A percentile compares a stretch with the other conserved stretches of the same genome.
These are phyloP conservation scores for Drosophila parvula DNA, from an alignment of 1,140 invertebrate species.

Conservation along the genomic window DNA sequence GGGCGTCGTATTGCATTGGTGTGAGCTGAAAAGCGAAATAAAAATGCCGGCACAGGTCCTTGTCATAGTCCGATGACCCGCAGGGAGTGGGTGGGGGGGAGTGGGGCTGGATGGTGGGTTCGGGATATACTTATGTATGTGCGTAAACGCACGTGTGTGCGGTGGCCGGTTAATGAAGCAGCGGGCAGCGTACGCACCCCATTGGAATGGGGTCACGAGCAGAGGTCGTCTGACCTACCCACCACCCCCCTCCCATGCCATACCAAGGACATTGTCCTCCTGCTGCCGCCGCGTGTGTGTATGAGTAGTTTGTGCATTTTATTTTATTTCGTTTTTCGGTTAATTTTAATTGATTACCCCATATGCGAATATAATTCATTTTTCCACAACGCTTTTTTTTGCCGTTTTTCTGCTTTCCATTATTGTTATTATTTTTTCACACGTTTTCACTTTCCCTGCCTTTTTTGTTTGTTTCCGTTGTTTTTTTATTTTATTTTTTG, in stretches of 20 bases:
- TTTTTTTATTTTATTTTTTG: constrained; percentile 21
- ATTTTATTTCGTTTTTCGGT: constrained; percentile 72
- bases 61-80: constrained; percentile 49
- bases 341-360: constrained; percentile 82
- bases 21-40: constrained; percentile 57
- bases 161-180: constrained; percentile 72
- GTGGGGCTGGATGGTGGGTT: constrained; percentile 17
- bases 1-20: constrained; percentile 53
- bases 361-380: constrained; percentile 71
- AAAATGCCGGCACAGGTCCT: constrained; percentile 54
- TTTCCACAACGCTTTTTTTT: constrained; percentile 44
- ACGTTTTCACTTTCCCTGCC: constrained; percentile 58
- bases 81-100: constrained; percentile 3
- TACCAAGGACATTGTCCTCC: constrained; percentile 59
- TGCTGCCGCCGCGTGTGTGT: background rate
- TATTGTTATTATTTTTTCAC: constrained; percentile 63
- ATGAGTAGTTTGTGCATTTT: constrained; percentile 54
- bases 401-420: constrained; percentile 25
- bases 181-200: constrained; percentile 66
- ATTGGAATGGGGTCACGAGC: constrained; percentile 76
- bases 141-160: constrained; percentile 48
- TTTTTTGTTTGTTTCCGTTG: constrained; percentile 5
- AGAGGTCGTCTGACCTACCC: constrained; percentile 58
- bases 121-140: constrained; percentile 48
- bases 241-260: constrained; percentile 1